phyloP scores from a whole-genome alignment of 1,140 invertebrate species.

The Acromyrmex echinatior region DNA sequence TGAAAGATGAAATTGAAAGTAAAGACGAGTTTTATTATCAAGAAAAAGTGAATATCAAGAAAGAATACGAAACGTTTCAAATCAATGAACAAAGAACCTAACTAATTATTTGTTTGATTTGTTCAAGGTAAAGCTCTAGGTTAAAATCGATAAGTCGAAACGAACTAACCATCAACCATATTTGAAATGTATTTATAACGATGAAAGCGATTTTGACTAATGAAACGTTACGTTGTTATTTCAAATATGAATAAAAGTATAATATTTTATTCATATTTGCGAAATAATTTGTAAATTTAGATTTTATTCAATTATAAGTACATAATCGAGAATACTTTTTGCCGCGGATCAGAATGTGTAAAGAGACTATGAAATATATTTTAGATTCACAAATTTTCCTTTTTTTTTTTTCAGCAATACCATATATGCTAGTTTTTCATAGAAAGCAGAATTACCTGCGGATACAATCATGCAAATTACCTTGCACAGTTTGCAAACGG shows the following conservation, averaged over 20 bases:
- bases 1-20: neutral
- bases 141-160: neutral
- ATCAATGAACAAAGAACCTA: neutral
- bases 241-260: neutral
- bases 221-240: neutral
- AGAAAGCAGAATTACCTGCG: slow-evolving; percentile 7
- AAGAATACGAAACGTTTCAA: neutral
- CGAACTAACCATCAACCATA: neutral
- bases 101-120: neutral
- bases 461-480: slow-evolving; percentile 53
- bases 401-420: neutral
- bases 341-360: neutral
- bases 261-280: neutral
- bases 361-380: neutral
- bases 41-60: neutral
- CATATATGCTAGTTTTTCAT: neutral
- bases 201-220: neutral
- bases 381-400: neutral
- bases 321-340: neutral
- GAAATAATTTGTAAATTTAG: neutral
- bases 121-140: neutral
- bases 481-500: slow-evolving; percentile 51
- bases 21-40: neutral
- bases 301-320: neutral
- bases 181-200: neutral